These are phyloP conservation scores for Solenodon paradoxus DNA, from an alignment of 2,113 vertebrate genomes.

Conservation along the genomic window DNA sequence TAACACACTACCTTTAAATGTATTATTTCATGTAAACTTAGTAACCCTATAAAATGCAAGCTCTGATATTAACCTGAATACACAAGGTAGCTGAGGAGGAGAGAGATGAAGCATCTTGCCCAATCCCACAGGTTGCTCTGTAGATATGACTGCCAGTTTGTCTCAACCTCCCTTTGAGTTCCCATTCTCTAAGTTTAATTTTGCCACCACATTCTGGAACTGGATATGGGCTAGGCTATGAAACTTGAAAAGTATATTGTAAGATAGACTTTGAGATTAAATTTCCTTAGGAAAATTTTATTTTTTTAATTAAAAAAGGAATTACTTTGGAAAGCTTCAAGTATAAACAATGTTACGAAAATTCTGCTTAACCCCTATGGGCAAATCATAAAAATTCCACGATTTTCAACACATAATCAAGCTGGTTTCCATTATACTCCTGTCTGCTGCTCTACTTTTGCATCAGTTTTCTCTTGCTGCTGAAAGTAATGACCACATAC, in stretches of 20 bases:
- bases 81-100: neutral
- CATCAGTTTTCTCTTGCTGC: neutral
- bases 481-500: neutral
- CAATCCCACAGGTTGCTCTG: rapidly evolving
- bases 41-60: neutral
- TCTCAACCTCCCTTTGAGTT: neutral
- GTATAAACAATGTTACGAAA: neutral
- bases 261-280: neutral
- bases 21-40: neutral
- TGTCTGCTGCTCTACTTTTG: no score
- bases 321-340: neutral
- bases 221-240: neutral
- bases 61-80: neutral
- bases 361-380: neutral
- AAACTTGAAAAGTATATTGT: neutral
- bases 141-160: neutral
- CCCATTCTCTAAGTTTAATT: rapidly evolving
- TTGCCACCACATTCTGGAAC: neutral
- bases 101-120: neutral
- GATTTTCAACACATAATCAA: neutral
- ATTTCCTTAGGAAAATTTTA: neutral
- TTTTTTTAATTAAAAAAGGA: neutral
- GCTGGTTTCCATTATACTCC: neutral
- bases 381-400: neutral
- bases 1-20: neutral